These are phyloP conservation scores for Pangasius sanitwongsei DNA, from an alignment of 2,797 vertebrate genomes.

Conservation along the genomic window DNA sequence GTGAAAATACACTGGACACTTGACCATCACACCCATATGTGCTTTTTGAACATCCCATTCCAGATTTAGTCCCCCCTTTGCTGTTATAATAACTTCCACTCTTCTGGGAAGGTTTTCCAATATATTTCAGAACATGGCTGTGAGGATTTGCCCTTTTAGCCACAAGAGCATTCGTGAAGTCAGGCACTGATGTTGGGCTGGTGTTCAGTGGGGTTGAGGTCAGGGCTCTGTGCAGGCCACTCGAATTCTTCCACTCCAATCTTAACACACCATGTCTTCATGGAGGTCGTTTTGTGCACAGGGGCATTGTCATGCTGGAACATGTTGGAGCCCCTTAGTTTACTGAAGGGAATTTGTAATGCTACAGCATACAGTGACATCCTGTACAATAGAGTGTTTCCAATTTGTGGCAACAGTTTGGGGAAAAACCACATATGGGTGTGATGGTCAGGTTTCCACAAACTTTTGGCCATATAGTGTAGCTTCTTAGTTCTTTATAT, in stretches of 20 bases:
- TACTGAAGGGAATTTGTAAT: not conserved
- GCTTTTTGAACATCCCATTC: not conserved
- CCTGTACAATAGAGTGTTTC: not conserved
- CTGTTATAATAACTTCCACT: not conserved
- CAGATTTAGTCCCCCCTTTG: not conserved
- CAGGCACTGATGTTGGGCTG: not conserved
- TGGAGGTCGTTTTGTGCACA: not conserved
- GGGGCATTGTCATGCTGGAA: not conserved
- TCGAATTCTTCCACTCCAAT: not conserved
- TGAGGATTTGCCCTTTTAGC: not conserved
- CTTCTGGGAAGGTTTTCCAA: not conserved
- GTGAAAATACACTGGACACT: not conserved
- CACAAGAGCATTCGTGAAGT: not conserved
- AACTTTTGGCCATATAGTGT: not conserved
- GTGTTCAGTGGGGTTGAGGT: not conserved
- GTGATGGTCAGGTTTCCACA: not conserved
- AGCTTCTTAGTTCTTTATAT: not conserved
- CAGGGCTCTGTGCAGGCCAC: not conserved
- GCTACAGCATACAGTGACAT: not conserved
- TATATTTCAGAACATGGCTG: not conserved
- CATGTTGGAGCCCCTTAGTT: not conserved
- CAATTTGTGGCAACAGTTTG: not conserved
- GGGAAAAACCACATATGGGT: not conserved
- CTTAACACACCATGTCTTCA: not conserved
- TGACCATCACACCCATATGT: not conserved